Conservation (phyloP, 2,113 vertebrate genomes). For the Chloropsis hardwickii region DNA sequence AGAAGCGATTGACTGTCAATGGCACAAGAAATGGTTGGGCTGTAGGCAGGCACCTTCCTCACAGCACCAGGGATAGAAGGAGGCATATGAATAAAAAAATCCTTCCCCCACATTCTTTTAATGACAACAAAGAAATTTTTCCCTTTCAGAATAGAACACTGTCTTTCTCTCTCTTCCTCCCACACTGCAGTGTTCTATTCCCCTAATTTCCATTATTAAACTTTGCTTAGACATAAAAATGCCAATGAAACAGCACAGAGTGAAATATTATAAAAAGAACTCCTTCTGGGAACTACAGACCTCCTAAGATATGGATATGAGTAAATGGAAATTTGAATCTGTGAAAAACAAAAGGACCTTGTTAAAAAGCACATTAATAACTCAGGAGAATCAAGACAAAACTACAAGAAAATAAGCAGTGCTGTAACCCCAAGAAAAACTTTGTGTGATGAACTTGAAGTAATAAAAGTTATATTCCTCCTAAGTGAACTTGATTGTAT, state of each 20-base stretch:
- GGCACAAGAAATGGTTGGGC: background rate
- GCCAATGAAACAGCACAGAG: background rate
- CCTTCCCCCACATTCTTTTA: background rate
- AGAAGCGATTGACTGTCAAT: background rate
- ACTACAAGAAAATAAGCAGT: background rate
- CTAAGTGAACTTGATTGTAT: background rate
- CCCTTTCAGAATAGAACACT: background rate
- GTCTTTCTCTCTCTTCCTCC: background rate
- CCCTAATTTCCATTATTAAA: conserved; percentile 25
- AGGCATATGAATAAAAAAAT: background rate
- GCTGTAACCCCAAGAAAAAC: background rate
- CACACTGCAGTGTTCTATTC: background rate
- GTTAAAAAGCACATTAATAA: background rate
- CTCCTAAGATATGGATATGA: background rate
- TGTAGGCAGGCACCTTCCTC: background rate
- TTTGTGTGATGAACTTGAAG: background rate
- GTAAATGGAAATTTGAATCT: background rate
- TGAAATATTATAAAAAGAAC: background rate
- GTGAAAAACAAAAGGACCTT: background rate
- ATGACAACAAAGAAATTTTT: background rate
- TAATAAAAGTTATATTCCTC: background rate
- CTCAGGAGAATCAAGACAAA: background rate
- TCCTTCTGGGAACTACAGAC: background rate
- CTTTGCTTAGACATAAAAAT: background rate
- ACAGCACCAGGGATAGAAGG: background rate